Base-by-base conservation (phyloP, 2,113 vertebrate genomes). In the Excalfactoria chinensis region DNA sequence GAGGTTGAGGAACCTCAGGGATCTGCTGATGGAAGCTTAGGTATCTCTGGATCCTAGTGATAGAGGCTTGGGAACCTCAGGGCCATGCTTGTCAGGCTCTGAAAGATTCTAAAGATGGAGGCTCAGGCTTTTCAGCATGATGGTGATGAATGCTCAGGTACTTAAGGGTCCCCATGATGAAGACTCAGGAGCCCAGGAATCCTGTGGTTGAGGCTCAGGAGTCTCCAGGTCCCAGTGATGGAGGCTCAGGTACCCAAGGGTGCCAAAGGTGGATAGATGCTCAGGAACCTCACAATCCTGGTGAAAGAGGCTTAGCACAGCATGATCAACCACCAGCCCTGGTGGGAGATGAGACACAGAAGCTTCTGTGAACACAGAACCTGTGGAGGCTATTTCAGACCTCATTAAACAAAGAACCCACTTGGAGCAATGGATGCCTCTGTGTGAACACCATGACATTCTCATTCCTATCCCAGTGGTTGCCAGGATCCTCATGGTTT, bases 391-490 rank as follows among this genome's bases (percentile, higher is more conserved):
- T 13, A 1, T 51, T 69, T 62, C 34, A 80, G 25, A 13, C 14
- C 13, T 48, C 43, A 37, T 35, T 18, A 59, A 53, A 34, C 11
- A 34, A 0, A 1, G 44, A 40, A 48, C 19, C n/a, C 1, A 2
- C 44, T 44, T 17, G 25, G 59, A 21, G 59, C 41, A 6, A 56
- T 44, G 34, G 41, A 6, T 35, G 40, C 23, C 6, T 9, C 56
- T 25, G 43, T n/a, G 21, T 72, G n/a, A 89, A 73, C 11, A 7
- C 15, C 43, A 13, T 4, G 6, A 77, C 56, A 34, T 66, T 44
- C 66, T 78, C 40, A 40, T 44, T 46, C 46, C n/a, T 60, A 34
- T 25, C 43, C n/a, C 20, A 51, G 28, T n/a, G 6, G 37, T 30
- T 72, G n/a, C 16, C n/a, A 34, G 53, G 44, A 15, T 62, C 40